These are phyloP conservation scores for Tyrannus savana DNA, from an alignment of 2,113 vertebrate species.

Conservation along the genomic window DNA sequence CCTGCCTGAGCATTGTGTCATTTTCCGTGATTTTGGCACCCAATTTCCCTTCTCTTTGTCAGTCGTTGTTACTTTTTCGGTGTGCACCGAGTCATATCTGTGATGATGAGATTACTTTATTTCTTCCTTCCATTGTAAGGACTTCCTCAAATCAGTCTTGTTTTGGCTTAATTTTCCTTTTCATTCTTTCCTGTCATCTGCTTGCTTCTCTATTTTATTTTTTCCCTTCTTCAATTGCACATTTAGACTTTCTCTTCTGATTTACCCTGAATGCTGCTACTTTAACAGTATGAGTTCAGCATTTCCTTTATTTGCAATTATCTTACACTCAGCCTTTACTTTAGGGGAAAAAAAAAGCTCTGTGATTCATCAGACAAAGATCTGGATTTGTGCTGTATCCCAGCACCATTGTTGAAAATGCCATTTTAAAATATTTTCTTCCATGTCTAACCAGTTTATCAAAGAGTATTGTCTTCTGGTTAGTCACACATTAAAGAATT, in stretches of 20 bases:
- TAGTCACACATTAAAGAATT: background rate
- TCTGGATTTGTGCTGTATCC: background rate
- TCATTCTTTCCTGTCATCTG: constrained; percentile 11
- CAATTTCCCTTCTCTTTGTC: background rate
- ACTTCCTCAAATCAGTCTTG: constrained; percentile 7
- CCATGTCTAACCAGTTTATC: background rate
- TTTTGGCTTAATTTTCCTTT: constrained; percentile 5
- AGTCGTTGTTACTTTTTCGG: background rate
- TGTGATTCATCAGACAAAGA: background rate
- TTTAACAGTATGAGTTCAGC: background rate
- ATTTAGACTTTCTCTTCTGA: background rate
- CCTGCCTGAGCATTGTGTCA: background rate
- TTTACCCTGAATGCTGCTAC: background rate
- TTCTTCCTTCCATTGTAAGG: constrained; percentile 6
- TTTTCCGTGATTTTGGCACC: background rate
- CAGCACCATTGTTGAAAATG: background rate
- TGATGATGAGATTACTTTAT: background rate
- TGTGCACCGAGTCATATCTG: background rate
- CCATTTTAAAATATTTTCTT: background rate
- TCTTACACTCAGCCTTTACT: background rate
- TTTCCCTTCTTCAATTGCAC: background rate
- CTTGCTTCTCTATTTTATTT: background rate
- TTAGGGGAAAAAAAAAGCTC: background rate
- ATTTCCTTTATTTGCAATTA: background rate
- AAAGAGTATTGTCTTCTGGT: background rate